A percentile compares a stretch with the other conserved stretches of the same genome.
phyloP scores from a whole-genome alignment of 1,140 invertebrate genomes.

The Archegozetes longisetosus region DNA sequence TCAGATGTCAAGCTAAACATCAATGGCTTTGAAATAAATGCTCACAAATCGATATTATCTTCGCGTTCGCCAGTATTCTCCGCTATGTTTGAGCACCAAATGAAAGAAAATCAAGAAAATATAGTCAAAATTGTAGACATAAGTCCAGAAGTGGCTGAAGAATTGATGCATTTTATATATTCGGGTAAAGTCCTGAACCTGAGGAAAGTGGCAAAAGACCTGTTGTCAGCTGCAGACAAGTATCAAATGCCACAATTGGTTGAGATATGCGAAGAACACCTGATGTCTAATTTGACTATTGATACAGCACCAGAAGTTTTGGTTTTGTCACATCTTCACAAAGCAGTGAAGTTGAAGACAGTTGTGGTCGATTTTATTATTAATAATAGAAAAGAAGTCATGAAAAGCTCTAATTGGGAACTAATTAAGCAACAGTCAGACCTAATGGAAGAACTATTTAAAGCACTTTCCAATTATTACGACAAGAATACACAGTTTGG shows the following conservation, averaged over 20 bases:
- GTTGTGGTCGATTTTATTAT: neutral
- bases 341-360: neutral
- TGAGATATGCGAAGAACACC: neutral
- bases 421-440: neutral
- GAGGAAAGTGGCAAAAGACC: neutral
- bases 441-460: neutral
- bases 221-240: neutral
- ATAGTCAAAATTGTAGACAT: neutral
- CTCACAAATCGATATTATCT: conserved; percentile 48
- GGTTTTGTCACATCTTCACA: neutral
- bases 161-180: neutral
- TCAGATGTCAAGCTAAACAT: neutral
- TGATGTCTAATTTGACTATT: neutral
- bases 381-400: neutral
- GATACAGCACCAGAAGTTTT: neutral
- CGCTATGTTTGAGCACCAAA: conserved; percentile 38
- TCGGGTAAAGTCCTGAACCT: neutral
- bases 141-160: neutral
- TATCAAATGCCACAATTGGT: neutral
- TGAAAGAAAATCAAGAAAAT: neutral
- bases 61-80: conserved; percentile 56
- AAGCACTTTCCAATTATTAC: neutral
- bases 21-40: conserved; percentile 30
- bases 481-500: no score
- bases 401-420: neutral